Base-by-base conservation (phyloP, 2,113 vertebrate genomes). In the Mustelus asterias region DNA sequence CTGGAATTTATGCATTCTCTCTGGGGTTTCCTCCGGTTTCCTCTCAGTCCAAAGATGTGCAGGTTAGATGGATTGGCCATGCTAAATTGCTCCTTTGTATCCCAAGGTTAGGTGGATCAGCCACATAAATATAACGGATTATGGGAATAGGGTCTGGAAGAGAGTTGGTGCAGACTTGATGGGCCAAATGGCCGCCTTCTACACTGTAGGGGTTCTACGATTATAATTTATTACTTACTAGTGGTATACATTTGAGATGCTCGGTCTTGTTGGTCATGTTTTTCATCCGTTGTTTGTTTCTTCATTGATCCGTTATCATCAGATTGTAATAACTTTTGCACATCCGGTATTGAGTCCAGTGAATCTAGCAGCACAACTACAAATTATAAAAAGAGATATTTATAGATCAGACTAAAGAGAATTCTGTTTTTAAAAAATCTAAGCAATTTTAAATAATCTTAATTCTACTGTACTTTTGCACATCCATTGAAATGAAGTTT, bases 331-430 rank as follows among this genome's bases (percentile, higher is more conserved):
- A 85, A 90, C 24, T 97, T 97, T 13, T 96, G 96, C 67, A 96
- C 92, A 33, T 97, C 98, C 80, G 96, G 90, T 24, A 97, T 95
- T 92, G 98, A 99, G n/a, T 99, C 98, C 97, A 98, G 97, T 29
- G 98, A 99, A 96, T 99, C 98, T 96, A 98, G 97, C 0, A 99
- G 97, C 48, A 98, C 97, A 67, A 99, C 98, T 99, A 93, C 60
- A 97, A 96, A 88, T 96, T 29, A 96, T 29, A 26, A 41, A 96
- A 13, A 95, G 96, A 96, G 0, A 93, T 95, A 95, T 33, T 44
- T 54, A 65, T 69, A 76, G 14, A 44, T 54, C 26, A 5, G 9
- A 60, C 54, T 60, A 60, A 90, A 58, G 13, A n/a, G 13, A 33
- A 54, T 29, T 9, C 0, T 3, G 48, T 33, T 90, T 0, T 88